Evolutionary conservation across 2,888 invertebrate species (phyloP).

Genomic region (Dryobotodes eremita): DNA sequence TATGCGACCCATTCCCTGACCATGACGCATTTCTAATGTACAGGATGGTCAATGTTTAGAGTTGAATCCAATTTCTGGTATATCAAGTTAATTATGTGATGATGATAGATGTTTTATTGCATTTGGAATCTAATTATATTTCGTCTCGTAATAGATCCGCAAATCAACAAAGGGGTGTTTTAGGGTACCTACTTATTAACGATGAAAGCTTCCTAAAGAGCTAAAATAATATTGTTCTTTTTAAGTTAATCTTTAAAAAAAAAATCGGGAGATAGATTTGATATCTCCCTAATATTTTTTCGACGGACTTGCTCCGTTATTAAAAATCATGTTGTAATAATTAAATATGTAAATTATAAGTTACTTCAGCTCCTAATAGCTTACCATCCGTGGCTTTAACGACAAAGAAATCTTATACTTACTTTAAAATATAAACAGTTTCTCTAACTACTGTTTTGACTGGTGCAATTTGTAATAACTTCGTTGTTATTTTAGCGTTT

Average conservation of each 20-base stretch:
- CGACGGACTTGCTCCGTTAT: not conserved
- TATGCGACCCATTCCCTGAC: conserved; percentile 56
- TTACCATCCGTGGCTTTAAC: not conserved
- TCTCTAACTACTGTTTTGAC: conserved; percentile 63
- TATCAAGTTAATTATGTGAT: conserved; percentile 7
- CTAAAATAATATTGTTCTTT: not conserved
- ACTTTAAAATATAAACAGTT: conserved; percentile 41
- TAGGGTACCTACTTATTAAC: not conserved
- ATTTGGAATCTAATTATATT: not conserved
- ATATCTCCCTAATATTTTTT: not conserved
- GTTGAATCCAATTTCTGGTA: not conserved
- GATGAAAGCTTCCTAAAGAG: not conserved
- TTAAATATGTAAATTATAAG: not conserved
- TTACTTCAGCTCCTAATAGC: not conserved
- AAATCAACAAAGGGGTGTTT: too few species aligned
- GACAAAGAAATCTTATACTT: conserved; percentile 38
- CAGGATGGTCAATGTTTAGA: not conserved
- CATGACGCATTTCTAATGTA: conserved; percentile 60
- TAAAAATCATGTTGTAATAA: not conserved
- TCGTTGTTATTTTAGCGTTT: conserved; percentile 69
- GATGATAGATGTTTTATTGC: conserved; percentile 3
- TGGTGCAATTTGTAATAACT: conserved; percentile 62
- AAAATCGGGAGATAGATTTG: not conserved
- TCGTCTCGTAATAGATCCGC: not conserved
- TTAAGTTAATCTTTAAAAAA: too few species aligned